Base-by-base conservation (phyloP, 2,797 vertebrate genomes). In the Macrochelys suwanniensis region DNA sequence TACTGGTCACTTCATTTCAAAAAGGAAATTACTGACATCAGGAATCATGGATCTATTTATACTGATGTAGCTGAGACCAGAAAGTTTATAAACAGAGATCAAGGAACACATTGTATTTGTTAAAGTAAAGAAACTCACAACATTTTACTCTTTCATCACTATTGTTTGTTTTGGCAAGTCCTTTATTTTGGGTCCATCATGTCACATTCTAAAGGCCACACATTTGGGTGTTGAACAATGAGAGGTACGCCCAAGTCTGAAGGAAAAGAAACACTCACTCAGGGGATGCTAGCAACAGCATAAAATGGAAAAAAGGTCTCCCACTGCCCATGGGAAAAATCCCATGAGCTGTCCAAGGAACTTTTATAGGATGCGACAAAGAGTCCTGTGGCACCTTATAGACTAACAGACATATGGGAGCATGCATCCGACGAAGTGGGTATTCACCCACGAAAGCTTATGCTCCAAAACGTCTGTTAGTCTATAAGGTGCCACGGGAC, bases 11-110 rank as follows among this genome's bases (percentile, higher is more conserved):
- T 26, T 96, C 95, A 94, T 91, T 91, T 89, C 57, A n/a, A 89
- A 95, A 94, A 89, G 93, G 92, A 96, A 96, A 94, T 71, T 87
- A 82, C 56, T 57, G 61, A 74, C 76, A 89, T 95, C 94, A 94
- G 85, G 56, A 86, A 90, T 85, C 80, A 28, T 31, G 80, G 85
- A 83, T 96, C 96, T 93, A 94, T 94, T 89, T 65, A n/a, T 65
- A n/a, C 61, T n/a, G 33, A 16, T 17, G 28, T 65, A n/a, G 33
- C 87, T 87, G 77, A 96, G 85, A 57, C 89, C 84, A 86, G 50
- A 56, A 81, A 50, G 94, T 91, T 53, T 84, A 25, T 87, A 94
- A 88, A 85, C 80, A 23, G 71, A 90, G 1, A 77, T 54, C 13
- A 23, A n/a, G 45, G 82, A 31, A 93, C 94, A 47, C 45, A 71